phyloP scores from a whole-genome alignment of 2,797 vertebrate species.

The Aselliscus stoliczkanus region DNA sequence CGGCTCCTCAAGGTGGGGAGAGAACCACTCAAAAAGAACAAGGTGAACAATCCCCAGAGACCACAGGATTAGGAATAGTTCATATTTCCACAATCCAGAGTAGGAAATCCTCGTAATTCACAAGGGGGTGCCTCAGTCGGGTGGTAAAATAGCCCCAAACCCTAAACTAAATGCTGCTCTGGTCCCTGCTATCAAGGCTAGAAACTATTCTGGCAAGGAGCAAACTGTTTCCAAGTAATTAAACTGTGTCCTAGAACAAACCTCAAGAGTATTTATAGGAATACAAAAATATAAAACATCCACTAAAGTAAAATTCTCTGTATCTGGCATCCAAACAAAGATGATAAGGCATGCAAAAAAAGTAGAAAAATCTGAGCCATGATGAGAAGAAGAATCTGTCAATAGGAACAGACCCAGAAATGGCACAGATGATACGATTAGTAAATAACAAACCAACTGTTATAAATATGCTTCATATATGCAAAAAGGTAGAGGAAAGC shows the following conservation, averaged over 20 bases:
- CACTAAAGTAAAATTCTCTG: neutral
- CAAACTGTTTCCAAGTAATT: neutral
- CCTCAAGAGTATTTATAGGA: neutral
- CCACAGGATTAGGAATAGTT: neutral
- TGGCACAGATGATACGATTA: neutral
- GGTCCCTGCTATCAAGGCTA: neutral
- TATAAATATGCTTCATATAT: neutral
- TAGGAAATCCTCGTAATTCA: neutral
- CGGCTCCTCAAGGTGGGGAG: neutral
- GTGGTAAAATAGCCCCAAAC: neutral
- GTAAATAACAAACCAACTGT: neutral
- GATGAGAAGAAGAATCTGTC: neutral
- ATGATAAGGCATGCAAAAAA: neutral
- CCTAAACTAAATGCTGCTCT: neutral
- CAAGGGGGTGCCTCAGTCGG: neutral
- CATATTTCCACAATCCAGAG: neutral
- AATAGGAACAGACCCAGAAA: neutral
- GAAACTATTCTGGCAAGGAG: neutral
- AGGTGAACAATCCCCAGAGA: neutral
- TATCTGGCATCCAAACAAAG: neutral
- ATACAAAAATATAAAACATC: neutral
- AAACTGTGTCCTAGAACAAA: neutral
- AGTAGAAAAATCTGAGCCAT: neutral
- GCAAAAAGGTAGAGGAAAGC: neutral
- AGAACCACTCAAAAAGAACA: neutral